Percentiles rank a stretch among this genome's conserved stretches.
Conservation (phyloP, 2,113 vertebrate species). For the Phrynosoma blainvillii region DNA sequence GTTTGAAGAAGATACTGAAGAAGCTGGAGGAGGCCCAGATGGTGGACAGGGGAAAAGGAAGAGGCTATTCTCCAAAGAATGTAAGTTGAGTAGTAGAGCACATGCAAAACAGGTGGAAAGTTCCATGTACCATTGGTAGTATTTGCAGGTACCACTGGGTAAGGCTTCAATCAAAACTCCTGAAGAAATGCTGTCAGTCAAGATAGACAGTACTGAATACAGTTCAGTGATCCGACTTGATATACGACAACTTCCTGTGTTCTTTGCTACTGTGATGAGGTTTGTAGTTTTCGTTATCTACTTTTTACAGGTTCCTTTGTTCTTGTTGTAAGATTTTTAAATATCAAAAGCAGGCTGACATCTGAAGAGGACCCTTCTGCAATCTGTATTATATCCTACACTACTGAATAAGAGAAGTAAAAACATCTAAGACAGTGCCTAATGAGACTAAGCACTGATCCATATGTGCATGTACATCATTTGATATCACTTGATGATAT, state of each 20-base stretch:
- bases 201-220: background rate
- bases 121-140: background rate
- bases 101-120: background rate
- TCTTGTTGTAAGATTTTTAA: background rate
- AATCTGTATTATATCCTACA: background rate
- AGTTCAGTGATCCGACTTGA: background rate
- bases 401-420: background rate
- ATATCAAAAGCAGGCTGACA: background rate
- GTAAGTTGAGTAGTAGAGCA: constrained; percentile 67
- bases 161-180: background rate
- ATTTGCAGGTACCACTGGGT: background rate
- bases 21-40: constrained; percentile 83
- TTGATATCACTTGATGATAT: background rate
- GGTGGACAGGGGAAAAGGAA: constrained; percentile 90
- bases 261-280: background rate
- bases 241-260: background rate
- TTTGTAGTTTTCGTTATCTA: background rate
- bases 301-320: background rate
- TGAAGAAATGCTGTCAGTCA: background rate
- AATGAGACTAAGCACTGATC: background rate
- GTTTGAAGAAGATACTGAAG: constrained; percentile 93
- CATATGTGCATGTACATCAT: background rate
- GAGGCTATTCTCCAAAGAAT: constrained; percentile 94
- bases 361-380: background rate
- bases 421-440: background rate